These are phyloP conservation scores for Phlogophora meticulosa DNA, from an alignment of 2,888 invertebrate genomes.

Conservation along the genomic window DNA sequence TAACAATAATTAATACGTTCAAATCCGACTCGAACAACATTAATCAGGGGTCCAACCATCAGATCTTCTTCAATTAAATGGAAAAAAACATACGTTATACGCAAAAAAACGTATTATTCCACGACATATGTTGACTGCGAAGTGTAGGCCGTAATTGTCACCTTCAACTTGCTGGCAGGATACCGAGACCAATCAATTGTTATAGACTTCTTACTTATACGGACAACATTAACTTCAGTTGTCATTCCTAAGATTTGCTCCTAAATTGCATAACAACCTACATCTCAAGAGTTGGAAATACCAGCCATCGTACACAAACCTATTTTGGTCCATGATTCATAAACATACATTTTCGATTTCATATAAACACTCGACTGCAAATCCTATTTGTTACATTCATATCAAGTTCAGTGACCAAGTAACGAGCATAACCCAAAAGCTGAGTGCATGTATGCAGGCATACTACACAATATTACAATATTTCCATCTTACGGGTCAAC, in stretches of 20 bases:
- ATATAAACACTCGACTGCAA: slow-evolving; percentile 73
- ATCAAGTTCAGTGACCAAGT: slow-evolving; percentile 77
- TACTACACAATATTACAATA: slow-evolving; percentile 41
- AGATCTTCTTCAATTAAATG: slow-evolving; percentile 56
- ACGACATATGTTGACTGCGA: slow-evolving; percentile 54
- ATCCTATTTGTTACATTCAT: slow-evolving; percentile 65
- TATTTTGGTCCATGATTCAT: slow-evolving; percentile 75
- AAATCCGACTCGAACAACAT: slow-evolving; percentile 50
- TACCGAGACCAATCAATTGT: slow-evolving; percentile 58
- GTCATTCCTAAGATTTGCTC: slow-evolving; percentile 38
- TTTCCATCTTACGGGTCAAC: slow-evolving; percentile 53
- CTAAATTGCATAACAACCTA: slow-evolving; percentile 56
- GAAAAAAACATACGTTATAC: slow-evolving; percentile 52
- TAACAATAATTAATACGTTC: slow-evolving; percentile 56
- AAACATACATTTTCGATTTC: slow-evolving; percentile 65
- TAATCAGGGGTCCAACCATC: slow-evolving; percentile 52
- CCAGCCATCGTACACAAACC: slow-evolving; percentile 56
- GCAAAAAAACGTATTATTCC: slow-evolving; percentile 54
- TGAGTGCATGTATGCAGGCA: slow-evolving; percentile 37
- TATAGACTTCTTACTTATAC: slow-evolving; percentile 50
- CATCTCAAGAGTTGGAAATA: slow-evolving; percentile 52
- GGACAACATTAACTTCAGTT: slow-evolving; percentile 53
- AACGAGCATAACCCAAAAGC: slow-evolving; percentile 65
- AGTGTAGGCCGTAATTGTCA: slow-evolving; percentile 75
- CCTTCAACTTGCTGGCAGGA: slow-evolving; percentile 64